Evolutionary conservation across 2,797 vertebrate species (phyloP), one percentile per base, ranked within the genome.

Genomic region (Gambelia wislizenii): DNA sequence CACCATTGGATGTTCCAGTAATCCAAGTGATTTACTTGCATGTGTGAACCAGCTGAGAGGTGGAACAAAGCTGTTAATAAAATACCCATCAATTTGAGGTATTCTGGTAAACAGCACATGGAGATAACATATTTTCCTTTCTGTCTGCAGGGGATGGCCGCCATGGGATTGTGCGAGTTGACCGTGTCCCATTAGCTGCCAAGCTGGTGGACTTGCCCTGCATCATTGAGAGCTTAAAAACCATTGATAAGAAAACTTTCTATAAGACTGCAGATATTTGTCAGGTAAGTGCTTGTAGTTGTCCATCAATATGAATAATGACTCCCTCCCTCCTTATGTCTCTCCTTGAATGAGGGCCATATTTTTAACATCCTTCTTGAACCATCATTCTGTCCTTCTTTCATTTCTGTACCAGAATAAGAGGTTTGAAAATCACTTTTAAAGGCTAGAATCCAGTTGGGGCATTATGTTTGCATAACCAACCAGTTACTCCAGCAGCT

Each of bases 211-310:
- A 99, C 93, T 96, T 99, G 92, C 99, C 99, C 42, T 99, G 99
- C 90, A 98, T 98, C 96, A 96, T 98, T 0, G 99, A 98, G 95
- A 98, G 98, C 87, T 94, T 99, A 76, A 99, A 99, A 97, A 99
- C 98, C 0, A 97, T 98, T 27, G 98, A 99, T 96, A 99, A 98
- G 96, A 99, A 98, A 96, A 98, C 97, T 0, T 98, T 99, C 96
- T 99, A 99, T 93, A 99, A 99, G 95, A 99, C 98, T 9, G 98
- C 99, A 0, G 98, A 99, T 95, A 96, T 99, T 93, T 99, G 98
- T 93, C 99, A 99, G 98, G 99, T 99, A 97, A 22, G 93, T 49
- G 16, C 54, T n/a, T 64, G 27, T 33, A 9, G 30, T 67, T 67
- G 64, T 88, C 80, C 4, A 13, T 2, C 1, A 0, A 2, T 54